phyloP scores from a whole-genome alignment of 2,797 vertebrate genomes.

The Girardinus metallicus region DNA sequence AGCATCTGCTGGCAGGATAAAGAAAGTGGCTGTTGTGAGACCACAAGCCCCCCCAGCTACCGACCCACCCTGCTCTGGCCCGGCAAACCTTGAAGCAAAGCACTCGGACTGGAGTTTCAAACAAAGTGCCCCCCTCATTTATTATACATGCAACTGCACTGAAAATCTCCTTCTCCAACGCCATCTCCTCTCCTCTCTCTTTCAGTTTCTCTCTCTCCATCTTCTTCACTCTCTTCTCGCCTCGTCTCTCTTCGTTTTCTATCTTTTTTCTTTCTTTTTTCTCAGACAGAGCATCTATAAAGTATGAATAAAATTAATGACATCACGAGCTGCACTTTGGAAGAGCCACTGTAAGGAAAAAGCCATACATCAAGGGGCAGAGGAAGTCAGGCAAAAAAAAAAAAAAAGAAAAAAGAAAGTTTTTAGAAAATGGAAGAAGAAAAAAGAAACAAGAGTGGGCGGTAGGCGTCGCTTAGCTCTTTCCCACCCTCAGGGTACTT shows the following conservation, averaged over 20 bases:
- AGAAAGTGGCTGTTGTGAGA: constrained; percentile 73
- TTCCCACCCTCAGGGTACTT: constrained; percentile 48
- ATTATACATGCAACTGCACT: constrained; percentile 87
- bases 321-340: constrained; percentile 85
- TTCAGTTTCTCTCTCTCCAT: constrained; percentile 33
- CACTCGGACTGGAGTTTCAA: constrained; percentile 77
- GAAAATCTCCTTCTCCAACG: constrained; percentile 82
- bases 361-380: constrained; percentile 81
- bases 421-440: constrained; percentile 24
- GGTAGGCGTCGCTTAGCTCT: constrained; percentile 50
- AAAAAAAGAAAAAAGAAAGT: constrained; percentile 17
- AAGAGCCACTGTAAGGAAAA: constrained; percentile 82
- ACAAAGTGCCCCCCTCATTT: constrained; percentile 86
- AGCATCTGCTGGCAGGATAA: constrained; percentile 72
- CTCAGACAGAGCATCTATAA: constrained; percentile 84
- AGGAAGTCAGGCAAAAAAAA: constrained; percentile 54
- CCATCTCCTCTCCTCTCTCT: constrained; percentile 64
- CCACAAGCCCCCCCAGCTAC: constrained; percentile 61
- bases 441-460: constrained; percentile 39
- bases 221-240: constrained; percentile 46
- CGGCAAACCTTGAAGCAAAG: constrained; percentile 81
- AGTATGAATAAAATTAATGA: constrained; percentile 87
- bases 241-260: constrained; percentile 41
- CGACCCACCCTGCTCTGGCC: constrained; percentile 34
- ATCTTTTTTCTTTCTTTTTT: constrained; percentile 48